Conservation (phyloP, 2,888 invertebrate species). For the Drosophila nr. perissopoda region DNA sequence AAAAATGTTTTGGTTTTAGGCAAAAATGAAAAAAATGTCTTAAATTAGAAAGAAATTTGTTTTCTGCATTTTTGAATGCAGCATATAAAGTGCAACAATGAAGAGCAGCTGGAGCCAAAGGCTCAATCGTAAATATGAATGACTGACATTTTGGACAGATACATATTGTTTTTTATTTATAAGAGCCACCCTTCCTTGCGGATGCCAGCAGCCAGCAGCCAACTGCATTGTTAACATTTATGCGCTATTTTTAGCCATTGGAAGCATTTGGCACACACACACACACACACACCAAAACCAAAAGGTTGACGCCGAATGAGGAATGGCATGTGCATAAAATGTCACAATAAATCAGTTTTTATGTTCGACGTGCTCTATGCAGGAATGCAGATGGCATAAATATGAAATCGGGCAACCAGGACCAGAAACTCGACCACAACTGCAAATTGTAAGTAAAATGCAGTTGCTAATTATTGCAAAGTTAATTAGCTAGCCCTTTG, state of each 20-base stretch:
- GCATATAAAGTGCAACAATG: not conserved
- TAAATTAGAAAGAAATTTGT: not conserved
- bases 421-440: not conserved
- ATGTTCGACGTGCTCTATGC: slow-evolving; percentile 22
- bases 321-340: slow-evolving; percentile 31
- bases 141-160: slow-evolving; percentile 32
- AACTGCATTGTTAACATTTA: slow-evolving; percentile 33
- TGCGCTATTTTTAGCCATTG: slow-evolving; percentile 23
- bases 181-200: not conserved
- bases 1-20: not conserved
- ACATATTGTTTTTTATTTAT: not conserved
- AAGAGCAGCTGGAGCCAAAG: not conserved
- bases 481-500: not conserved
- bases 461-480: not conserved
- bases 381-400: slow-evolving; percentile 34
- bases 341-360: slow-evolving; percentile 55
- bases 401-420: not conserved
- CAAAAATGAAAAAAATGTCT: accelerated
- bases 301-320: not conserved
- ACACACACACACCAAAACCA: not conserved
- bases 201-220: slow-evolving; percentile 1
- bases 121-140: slow-evolving; percentile 32
- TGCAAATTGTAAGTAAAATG: not conserved
- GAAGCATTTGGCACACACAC: slow-evolving; percentile 15
- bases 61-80: not conserved